Percentiles rank a stretch among this genome's conserved stretches.
Evolutionary conservation across 2,797 vertebrate genomes (phyloP).

Genomic region (Acipenser transmontanus): DNA sequence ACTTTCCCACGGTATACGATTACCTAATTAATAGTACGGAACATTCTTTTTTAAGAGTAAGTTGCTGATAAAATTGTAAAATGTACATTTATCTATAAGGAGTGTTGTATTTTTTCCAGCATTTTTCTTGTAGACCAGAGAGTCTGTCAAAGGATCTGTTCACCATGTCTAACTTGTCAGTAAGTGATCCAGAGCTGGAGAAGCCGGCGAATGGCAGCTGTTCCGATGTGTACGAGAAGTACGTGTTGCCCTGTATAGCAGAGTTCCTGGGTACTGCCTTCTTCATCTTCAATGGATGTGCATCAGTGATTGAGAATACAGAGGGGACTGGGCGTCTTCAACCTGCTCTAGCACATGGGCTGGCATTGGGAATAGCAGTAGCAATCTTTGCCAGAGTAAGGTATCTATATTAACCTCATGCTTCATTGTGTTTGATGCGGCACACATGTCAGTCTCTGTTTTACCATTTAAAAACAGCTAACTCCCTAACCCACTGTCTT

Average conservation of each 20-base stretch:
- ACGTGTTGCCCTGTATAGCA: constrained; percentile 47
- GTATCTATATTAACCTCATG: constrained; percentile 26
- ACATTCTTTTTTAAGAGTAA: too few species aligned
- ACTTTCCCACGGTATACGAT: too few species aligned
- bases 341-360: constrained; percentile 51
- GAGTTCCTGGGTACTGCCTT: constrained; percentile 52
- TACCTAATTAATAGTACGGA: too few species aligned
- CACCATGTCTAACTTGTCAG: constrained; percentile 14
- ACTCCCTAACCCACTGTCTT: background rate
- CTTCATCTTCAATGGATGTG: constrained; percentile 57
- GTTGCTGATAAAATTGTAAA: too few species aligned
- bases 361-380: constrained; percentile 40
- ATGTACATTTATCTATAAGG: too few species aligned
- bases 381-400: constrained; percentile 51
- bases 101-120: too few species aligned
- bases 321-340: constrained; percentile 37
- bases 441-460: background rate
- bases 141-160: too few species aligned
- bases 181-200: constrained; percentile 5
- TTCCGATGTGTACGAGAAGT: constrained; percentile 21
- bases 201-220: background rate
- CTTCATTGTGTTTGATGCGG: background rate
- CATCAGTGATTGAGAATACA: constrained; percentile 38
- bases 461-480: background rate
- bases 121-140: too few species aligned